Evolutionary conservation across 2,113 vertebrate species (phyloP), one percentile per base, ranked within the genome.

Genomic region (Gila orcuttii): DNA sequence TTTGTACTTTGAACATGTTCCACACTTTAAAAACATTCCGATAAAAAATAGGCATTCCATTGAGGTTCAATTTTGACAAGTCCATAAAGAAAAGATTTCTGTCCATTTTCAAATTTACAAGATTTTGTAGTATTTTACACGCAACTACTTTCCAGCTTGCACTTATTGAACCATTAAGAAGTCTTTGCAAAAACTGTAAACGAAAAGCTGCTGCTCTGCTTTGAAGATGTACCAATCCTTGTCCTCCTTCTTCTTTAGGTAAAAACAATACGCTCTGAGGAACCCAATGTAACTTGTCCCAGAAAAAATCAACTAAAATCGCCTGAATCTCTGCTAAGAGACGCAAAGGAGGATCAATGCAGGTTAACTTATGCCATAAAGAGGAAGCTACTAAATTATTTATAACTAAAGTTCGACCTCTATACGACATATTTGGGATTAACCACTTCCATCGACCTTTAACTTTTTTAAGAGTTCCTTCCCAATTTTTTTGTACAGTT

Each of bases 241-340:
- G 50, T 7, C 50, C 31, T 57, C 31, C 31, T 57, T 13, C 68
- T 21, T 69, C 42, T 69, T 33, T 69, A 6, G 80, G 45, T 69
- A 82, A 31, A 50, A 50, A 57, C 50, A 33, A 50, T 2, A 75
- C 11, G 28, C 73, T 25, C 11, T 25, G 42, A 17, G 31, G 47
- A 28, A 73, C 81, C 50, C 81, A 73, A 33, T 83, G 66, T 57
- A 57, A 73, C 52, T 55, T 57, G 8, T 71, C 60, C 64, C 62
- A 57, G 31, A 73, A 73, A 52, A 83, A 75, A 45, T 74, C 71
- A 2, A 47, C 23, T 13, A 47, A 47, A 12, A 25, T n/a, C 0
- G 3, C 42, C 15, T 47, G 73, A 25, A 45, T 50, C n/a, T 75
- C 12, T 45, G 42, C 73, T 28, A 75, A 25, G 10, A 75, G 39